Conservation (phyloP, 64 coral and sea anemone species). For the Porites lutea region DNA sequence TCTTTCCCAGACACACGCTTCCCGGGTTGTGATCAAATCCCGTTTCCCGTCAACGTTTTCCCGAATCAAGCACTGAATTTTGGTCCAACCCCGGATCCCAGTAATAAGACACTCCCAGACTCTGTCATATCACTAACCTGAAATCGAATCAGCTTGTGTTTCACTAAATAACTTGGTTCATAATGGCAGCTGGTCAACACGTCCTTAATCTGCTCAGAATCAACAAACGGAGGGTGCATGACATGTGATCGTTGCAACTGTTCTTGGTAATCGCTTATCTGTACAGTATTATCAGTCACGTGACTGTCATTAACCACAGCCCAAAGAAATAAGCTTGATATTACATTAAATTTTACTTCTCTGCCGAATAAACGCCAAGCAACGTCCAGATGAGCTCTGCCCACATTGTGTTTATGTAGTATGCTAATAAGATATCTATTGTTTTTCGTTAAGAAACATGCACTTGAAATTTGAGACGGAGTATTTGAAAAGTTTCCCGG, state of each 20-base stretch:
- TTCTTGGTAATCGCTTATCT: constrained; percentile 49
- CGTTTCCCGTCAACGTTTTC: no score
- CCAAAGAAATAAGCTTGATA: constrained; percentile 45
- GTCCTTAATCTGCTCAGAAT: background rate
- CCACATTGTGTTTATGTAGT: constrained; percentile 68
- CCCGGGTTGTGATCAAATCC: no score
- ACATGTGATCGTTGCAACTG: background rate
- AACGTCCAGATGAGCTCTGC: constrained; percentile 58
- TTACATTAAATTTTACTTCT: constrained; percentile 36
- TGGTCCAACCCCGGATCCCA: no score
- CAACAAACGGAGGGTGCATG: constrained; percentile 38
- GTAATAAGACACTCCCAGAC: no score
- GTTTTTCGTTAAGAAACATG: constrained; percentile 26
- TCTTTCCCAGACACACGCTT: no score
- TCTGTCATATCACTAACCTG: constrained; percentile 62
- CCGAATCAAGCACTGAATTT: no score
- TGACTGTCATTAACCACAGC: constrained; percentile 68
- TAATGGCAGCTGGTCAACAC: constrained; percentile 65
- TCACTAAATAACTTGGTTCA: constrained; percentile 87
- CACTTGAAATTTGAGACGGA: constrained; percentile 64
- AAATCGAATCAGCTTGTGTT: constrained; percentile 78
- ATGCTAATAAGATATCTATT: constrained; percentile 69
- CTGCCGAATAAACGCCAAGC: constrained; percentile 52
- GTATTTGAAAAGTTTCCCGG: constrained; percentile 48
- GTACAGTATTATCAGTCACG: constrained; percentile 53